Conservation (phyloP, 2,888 invertebrate genomes). For the Julus scandinavius region DNA sequence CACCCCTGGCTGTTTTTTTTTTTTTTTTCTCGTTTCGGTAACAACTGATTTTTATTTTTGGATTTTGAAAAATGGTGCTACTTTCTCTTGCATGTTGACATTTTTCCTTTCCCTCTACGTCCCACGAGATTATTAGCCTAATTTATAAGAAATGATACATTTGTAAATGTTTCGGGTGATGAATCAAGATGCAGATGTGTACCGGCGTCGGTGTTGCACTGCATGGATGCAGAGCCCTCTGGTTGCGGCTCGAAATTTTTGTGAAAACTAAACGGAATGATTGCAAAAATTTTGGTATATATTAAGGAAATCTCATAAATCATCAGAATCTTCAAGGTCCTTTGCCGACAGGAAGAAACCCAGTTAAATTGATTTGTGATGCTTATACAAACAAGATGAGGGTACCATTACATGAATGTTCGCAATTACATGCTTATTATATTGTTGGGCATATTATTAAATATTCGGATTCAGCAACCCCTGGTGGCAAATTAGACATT, state of each 20-base stretch:
- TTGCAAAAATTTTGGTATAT: too few relatives aligned
- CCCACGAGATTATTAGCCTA: constrained; percentile 27
- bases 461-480: too few relatives aligned
- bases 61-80: constrained; percentile 27
- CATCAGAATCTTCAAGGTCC: too few relatives aligned
- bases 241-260: not conserved
- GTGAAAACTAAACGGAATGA: too few relatives aligned
- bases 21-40: not conserved
- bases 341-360: too few relatives aligned
- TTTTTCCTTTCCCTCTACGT: not conserved
- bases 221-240: not conserved
- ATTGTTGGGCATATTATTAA: too few relatives aligned
- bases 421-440: too few relatives aligned
- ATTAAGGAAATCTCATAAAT: too few relatives aligned
- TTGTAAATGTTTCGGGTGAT: constrained; percentile 27
- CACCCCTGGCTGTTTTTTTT: not conserved
- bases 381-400: too few relatives aligned
- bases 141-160: constrained; percentile 27
- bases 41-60: constrained; percentile 1
- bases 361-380: too few relatives aligned
- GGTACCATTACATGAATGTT: too few relatives aligned
- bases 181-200: constrained; percentile 5
- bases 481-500: too few relatives aligned
- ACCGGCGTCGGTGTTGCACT: not conserved
- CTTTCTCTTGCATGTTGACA: not conserved